Conservation (phyloP, 1,140 invertebrate species). For the Orius insidiosus region DNA sequence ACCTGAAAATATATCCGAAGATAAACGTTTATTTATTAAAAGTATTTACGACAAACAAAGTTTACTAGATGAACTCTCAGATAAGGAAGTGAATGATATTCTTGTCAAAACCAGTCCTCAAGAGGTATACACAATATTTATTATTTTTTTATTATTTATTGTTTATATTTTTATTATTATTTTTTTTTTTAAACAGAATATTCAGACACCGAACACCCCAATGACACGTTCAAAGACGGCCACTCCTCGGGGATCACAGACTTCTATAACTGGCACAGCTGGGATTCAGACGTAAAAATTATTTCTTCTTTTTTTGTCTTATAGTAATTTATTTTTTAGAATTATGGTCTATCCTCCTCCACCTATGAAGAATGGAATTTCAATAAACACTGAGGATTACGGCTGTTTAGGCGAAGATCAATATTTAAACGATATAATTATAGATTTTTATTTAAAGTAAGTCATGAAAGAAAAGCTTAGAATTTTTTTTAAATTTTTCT, state of each 20-base stretch:
- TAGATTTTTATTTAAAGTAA: conserved; percentile 89
- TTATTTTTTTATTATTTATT: too few species aligned
- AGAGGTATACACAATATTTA: conserved; percentile 21
- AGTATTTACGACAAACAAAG: conserved; percentile 34
- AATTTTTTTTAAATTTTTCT: conserved; percentile 4
- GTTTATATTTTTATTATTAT: too few species aligned
- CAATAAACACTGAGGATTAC: conserved; percentile 84
- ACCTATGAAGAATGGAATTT: conserved; percentile 59
- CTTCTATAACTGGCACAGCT: too few species aligned
- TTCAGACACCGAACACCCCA: too few species aligned
- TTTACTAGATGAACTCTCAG: conserved; percentile 46
- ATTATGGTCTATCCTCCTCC: conserved; percentile 38
- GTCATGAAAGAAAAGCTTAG: too few species aligned
- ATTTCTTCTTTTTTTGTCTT: conserved; percentile 6
- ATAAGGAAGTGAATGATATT: conserved; percentile 63
- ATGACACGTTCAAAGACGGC: too few species aligned
- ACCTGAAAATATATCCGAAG: conserved; percentile 43
- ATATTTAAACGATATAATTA: conserved; percentile 93
- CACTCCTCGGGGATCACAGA: too few species aligned
- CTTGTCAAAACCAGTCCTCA: conserved; percentile 54
- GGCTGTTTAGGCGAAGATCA: conserved; percentile 78
- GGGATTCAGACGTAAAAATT: too few species aligned
- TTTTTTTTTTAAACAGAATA: too few species aligned
- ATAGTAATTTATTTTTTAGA: conserved; percentile 28
- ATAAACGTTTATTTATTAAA: conserved; percentile 43